Evolutionary conservation across 1,140 invertebrate genomes (phyloP), one percentile per base, ranked within the genome.

Genomic region (Nephotettix cincticeps): DNA sequence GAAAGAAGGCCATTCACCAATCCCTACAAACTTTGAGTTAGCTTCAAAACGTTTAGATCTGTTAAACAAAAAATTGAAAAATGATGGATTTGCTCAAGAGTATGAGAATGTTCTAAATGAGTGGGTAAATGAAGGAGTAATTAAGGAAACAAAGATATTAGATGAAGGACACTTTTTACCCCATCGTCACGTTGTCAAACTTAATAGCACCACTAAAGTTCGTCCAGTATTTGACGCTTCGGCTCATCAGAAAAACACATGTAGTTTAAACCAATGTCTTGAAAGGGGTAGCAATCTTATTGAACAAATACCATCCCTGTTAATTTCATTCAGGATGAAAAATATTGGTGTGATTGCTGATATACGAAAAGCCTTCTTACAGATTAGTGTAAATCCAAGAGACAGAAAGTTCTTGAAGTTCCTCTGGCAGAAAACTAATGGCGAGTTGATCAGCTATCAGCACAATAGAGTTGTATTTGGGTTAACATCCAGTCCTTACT

Each of bases 31-130:
- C n/a, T n/a, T n/a, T n/a, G n/a, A n/a, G n/a, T n/a, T n/a, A n/a
- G n/a, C n/a, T n/a, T n/a, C n/a, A n/a, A n/a, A n/a, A n/a, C n/a
- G n/a, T n/a, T n/a, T n/a, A n/a, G n/a, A n/a, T n/a, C n/a, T n/a
- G n/a, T n/a, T n/a, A n/a, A n/a, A n/a, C n/a, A n/a, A n/a, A n/a
- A n/a, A n/a, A n/a, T n/a, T 43, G 40, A 43, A 43, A 43, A 30
- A 56, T 68, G 56, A 30, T 70, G 58, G 36, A 45, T n/a, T 9
- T 36, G 40, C 43, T 51, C 32, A 68, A 61, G 28, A 64, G 2
- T 81, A 81, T 75, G 51, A 74, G 68, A 47, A 71, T 27, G 72
- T 81, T 19, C 77, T 82, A 27, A 29, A n/a, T n/a, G n/a, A n/a
- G n/a, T n/a, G n/a, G n/a, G n/a, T n/a, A n/a, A n/a, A n/a, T n/a